Evolutionary conservation across 2,797 vertebrate species (phyloP).

Genomic region (Microchirus variegatus): DNA sequence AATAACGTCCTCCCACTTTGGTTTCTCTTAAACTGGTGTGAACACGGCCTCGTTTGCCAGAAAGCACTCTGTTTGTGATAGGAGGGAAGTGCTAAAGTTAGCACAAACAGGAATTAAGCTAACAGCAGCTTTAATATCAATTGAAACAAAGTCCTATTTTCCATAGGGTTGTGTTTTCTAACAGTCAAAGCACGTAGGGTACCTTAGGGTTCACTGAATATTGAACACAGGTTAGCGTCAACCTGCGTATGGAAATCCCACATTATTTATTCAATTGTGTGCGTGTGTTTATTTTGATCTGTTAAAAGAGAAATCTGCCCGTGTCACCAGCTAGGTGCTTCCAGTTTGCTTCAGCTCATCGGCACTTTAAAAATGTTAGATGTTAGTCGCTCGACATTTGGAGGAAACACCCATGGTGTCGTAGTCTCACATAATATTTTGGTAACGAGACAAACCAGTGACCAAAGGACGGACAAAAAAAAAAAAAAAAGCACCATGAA

Average conservation of each 20-base stretch:
- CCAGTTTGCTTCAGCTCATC: conserved; percentile 66
- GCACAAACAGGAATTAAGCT: too few species aligned
- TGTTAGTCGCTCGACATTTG: conserved; percentile 31
- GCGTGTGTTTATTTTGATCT: conserved; percentile 19
- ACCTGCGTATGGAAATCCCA: conserved; percentile 45
- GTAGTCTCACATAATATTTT: conserved; percentile 26
- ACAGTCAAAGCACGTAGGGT: conserved; percentile 37
- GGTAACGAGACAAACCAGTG: conserved; percentile 39
- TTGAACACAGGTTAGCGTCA: conserved; percentile 45
- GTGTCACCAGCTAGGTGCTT: conserved; percentile 58
- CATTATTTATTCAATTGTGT: conserved; percentile 10
- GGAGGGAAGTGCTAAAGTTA: too few species aligned
- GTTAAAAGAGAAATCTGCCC: conserved; percentile 20
- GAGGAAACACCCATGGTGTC: conserved; percentile 24
- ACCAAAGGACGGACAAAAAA: conserved; percentile 68
- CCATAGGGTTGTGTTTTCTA: conserved; percentile 18
- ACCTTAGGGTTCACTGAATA: conserved; percentile 35
- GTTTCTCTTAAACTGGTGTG: too few species aligned
- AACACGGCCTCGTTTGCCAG: too few species aligned
- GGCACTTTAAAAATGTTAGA: conserved; percentile 77
- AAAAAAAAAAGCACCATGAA: conserved; percentile 33
- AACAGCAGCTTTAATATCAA: background rate
- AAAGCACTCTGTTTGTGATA: too few species aligned
- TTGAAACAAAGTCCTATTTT: too few species aligned
- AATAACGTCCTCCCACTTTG: too few species aligned